Base-by-base conservation (phyloP, 2,888 invertebrate genomes). In the Saturnia pavonia region DNA sequence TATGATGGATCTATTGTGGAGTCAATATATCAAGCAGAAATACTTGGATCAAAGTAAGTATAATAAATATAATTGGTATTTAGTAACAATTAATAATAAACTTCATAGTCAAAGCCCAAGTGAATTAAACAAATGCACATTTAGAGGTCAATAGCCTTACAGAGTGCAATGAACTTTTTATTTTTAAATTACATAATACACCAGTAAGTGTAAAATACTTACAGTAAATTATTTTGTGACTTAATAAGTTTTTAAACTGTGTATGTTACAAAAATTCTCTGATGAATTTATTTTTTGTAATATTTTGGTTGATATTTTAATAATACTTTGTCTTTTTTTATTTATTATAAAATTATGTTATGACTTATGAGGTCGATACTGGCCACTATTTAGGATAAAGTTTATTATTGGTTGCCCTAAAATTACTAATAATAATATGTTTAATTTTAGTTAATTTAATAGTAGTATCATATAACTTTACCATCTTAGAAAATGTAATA, bases 11-110 rank as follows among this genome's bases (percentile, higher is more conserved):
- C 96, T 83, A 95, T 99, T 78, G 96, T 99, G 76, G 98, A 98
- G 83, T 96, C 98, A 79, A 97, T 99, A 78, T 99, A 99, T 85
- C 92, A 95, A 70, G 96, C 96, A 84, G 99, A 99, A 92, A 97
- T 99, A 81, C 95, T 96, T 72, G 96, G 96, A 70, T 96, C 97
- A 80, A 97, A 96, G 96, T 97, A 93, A 94, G 95, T 88, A 85
- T 76, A 72, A 69, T 72, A 74, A 51, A 69, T 72, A 69, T 57
- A 70, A 65, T 74, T 74, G 70, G 68, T 51, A 72, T 73, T 71
- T 45, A 72, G 72, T 74, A 73, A 70, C 72, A 72, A 75, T 72
- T 73, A 75, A 76, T 75, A 70, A 69, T 73, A 75, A 77, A 79
- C 81, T 79, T 80, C 73, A 77, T 77, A 76, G 78, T 80, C 90